phyloP scores from a whole-genome alignment of 2,113 vertebrate species.

The Rhinogobius similis region DNA sequence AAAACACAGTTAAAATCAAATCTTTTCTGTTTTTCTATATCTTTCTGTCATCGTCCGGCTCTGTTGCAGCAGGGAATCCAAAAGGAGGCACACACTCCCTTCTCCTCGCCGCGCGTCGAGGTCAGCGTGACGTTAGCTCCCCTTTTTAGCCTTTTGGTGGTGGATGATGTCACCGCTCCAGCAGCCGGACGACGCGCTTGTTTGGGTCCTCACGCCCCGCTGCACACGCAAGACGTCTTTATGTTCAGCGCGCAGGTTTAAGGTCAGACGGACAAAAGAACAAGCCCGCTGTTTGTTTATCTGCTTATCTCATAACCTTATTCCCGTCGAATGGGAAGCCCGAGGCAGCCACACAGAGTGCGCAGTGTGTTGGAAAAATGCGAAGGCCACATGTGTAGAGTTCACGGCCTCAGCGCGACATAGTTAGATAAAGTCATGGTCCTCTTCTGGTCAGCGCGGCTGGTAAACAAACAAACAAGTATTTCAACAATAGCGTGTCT shows the following conservation, averaged over 20 bases:
- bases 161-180: constrained; percentile 62
- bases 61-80: constrained; percentile 21
- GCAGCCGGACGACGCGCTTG: constrained; percentile 27
- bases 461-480: background rate
- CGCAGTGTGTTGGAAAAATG: constrained; percentile 3
- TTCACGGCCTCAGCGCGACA: constrained; percentile 9
- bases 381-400: background rate
- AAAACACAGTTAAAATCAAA: too few species aligned
- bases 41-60: background rate
- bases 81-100: constrained; percentile 15
- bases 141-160: constrained; percentile 26
- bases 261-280: constrained; percentile 8
- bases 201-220: background rate
- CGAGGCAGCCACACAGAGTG: constrained; percentile 5
- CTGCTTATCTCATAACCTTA: constrained; percentile 11
- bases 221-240: background rate
- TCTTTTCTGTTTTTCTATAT: background rate
- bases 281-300: background rate
- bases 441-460: background rate
- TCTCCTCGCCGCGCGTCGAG: constrained; percentile 23
- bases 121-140: constrained; percentile 42
- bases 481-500: background rate
- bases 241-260: too few species aligned
- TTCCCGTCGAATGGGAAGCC: constrained; percentile 23
- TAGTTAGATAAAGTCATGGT: background rate